Evolutionary conservation across 2,888 invertebrate species (phyloP).

Genomic region (Cepaea hortensis): DNA sequence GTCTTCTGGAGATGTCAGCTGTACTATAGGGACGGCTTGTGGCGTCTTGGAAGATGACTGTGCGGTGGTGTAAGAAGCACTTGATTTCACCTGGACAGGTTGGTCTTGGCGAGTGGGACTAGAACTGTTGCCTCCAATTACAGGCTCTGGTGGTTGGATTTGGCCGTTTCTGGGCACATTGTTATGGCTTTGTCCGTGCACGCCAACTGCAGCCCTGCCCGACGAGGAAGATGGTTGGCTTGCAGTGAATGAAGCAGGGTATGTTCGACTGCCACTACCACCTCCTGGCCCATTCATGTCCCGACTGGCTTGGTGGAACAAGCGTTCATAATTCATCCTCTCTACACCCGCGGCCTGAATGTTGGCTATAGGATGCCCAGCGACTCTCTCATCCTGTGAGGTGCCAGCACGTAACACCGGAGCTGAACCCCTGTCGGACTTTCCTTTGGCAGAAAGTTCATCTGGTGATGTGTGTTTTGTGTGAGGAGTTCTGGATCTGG

Average conservation of each 20-base stretch:
- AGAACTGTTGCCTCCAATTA: neutral
- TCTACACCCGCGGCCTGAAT: neutral
- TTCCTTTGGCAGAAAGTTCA: no score
- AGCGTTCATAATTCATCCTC: slow-evolving; percentile 35
- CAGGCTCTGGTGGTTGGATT: neutral
- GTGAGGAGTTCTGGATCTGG: no score
- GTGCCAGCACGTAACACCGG: no score
- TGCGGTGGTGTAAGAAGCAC: slow-evolving; percentile 32
- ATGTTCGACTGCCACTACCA: slow-evolving; percentile 21
- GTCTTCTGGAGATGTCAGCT: slow-evolving; percentile 36
- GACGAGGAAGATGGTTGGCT: slow-evolving; percentile 2
- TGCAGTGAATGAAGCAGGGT: slow-evolving; percentile 19
- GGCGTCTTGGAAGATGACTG: slow-evolving; percentile 1
- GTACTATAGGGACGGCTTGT: slow-evolving; percentile 30
- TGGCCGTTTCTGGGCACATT: neutral
- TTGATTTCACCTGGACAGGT: slow-evolving; percentile 11
- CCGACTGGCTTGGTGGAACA: slow-evolving; percentile 26
- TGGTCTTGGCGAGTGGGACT: neutral
- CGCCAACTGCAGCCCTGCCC: neutral
- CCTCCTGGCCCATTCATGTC: slow-evolving; percentile 29
- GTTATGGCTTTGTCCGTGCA: neutral
- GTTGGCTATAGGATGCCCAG: no score
- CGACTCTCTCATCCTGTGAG: no score
- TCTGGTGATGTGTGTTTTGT: no score
- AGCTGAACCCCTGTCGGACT: no score